Base-by-base conservation (phyloP, 2,113 vertebrate genomes). In the Proteles cristata region DNA sequence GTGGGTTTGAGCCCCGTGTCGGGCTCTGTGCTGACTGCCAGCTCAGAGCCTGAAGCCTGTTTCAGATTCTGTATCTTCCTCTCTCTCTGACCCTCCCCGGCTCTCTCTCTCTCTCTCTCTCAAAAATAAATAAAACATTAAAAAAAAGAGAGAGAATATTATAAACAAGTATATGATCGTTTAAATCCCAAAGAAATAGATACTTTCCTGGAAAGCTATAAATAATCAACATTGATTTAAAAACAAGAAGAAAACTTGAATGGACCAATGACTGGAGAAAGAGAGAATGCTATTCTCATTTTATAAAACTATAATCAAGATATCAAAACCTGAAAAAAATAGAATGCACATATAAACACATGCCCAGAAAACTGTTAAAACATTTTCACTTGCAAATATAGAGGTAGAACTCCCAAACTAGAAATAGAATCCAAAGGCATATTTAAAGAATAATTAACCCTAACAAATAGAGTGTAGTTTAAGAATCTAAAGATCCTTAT, bases 391-490 rank as follows among this genome's bases (percentile, higher is more conserved):
- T 55, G 31, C 9, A 85, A 68, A 83, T 61, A 25, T 12, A 86
- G 39, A 65, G 33, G 9, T 79, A 80, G 65, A 81, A 35, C 61
- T 71, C 61, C 66, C 84, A 84, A 83, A 43, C 33, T 69, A 96
- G 35, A 69, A 73, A 65, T 90, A 66, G 66, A 86, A 81, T 81
- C 55, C 74, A 90, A 86, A 94, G 65, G 35, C 28, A 68, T 19
- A 48, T 55, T 14, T 55, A 86, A 96, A 86, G 25, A 91, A 80
- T 73, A 83, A 88, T 65, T 81, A 68, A 93, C 28, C 69, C n/a
- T 65, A 83, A 83, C 76, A 89, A n/a, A 61, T 35, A 61, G 66
- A 81, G 12, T 10, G 80, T 53, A 55, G 26, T 83, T 55, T 96
- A 43, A 19, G 35, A 73, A 92, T 28, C 15, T 81, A 66, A 10